phyloP scores from a whole-genome alignment of 1,140 invertebrate genomes.

The Aphidius gifuensis region DNA sequence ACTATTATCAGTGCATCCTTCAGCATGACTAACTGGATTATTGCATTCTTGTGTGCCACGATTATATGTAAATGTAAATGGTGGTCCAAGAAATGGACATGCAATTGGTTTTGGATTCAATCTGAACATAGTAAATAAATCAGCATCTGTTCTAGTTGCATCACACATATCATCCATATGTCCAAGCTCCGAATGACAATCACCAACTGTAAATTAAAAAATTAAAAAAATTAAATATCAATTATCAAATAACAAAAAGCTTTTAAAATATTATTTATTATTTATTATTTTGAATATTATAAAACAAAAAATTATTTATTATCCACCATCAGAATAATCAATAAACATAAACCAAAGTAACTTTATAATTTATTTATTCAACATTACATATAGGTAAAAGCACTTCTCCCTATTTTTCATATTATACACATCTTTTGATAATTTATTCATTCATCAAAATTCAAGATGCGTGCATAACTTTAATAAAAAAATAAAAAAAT shows the following conservation, averaged over 20 bases:
- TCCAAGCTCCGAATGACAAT: conserved; percentile 18
- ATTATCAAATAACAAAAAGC: not conserved
- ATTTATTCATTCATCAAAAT: too few species aligned
- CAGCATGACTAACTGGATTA: conserved; percentile 60
- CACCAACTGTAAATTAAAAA: conserved; percentile 21
- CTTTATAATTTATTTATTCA: too few species aligned
- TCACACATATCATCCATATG: conserved; percentile 62
- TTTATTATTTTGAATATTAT: too few species aligned
- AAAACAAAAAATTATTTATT: too few species aligned
- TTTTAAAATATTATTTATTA: too few species aligned
- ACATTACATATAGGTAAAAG: too few species aligned
- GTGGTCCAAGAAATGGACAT: conserved; percentile 72
- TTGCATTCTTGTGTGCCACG: conserved; percentile 62
- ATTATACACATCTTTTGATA: too few species aligned
- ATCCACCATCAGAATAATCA: too few species aligned
- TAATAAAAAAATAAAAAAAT: too few species aligned
- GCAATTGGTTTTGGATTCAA: conserved; percentile 63
- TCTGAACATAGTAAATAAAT: conserved; percentile 71
- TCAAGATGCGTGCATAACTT: too few species aligned
- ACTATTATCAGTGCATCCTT: conserved; percentile 64
- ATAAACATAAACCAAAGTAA: too few species aligned
- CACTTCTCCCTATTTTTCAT: too few species aligned
- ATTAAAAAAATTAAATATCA: not conserved
- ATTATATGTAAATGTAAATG: conserved; percentile 78
- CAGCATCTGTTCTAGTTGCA: conserved; percentile 68